phyloP scores from a whole-genome alignment of 2,113 vertebrate genomes.

The Pristiophorus japonicus region DNA sequence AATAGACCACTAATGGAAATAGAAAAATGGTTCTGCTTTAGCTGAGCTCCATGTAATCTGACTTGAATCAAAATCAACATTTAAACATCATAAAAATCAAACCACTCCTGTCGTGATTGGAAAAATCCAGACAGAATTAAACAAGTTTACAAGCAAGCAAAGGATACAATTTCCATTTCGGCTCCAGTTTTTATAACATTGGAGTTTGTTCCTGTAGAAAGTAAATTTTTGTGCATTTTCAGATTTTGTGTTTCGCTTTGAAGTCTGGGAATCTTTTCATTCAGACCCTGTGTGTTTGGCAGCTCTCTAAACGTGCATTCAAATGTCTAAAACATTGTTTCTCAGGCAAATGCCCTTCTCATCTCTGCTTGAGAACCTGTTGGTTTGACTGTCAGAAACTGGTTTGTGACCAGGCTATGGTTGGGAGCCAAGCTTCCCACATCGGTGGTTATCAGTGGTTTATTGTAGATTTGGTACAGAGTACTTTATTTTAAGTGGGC shows the following conservation, averaged over 20 bases:
- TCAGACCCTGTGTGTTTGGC: not conserved
- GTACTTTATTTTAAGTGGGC: not conserved
- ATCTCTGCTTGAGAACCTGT: not conserved
- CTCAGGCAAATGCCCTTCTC: not conserved
- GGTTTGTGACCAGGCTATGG: not conserved
- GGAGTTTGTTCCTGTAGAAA: not conserved
- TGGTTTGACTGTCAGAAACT: not conserved
- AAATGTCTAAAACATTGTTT: not conserved
- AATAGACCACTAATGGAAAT: not conserved
- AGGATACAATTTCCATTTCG: not conserved
- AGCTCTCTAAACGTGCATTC: too few species aligned
- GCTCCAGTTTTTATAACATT: not conserved
- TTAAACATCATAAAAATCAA: not conserved
- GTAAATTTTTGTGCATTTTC: not conserved
- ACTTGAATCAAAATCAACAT: not conserved
- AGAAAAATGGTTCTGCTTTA: not conserved
- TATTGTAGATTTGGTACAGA: not conserved
- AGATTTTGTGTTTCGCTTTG: not conserved
- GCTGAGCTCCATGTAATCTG: not conserved
- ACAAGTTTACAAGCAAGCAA: too few species aligned
- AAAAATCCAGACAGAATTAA: not conserved
- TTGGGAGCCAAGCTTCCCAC: not conserved
- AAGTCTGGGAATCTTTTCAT: not conserved
- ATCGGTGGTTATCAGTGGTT: not conserved
- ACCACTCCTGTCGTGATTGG: not conserved